Base-by-base conservation (phyloP, 1,140 invertebrate genomes). In the Drosophila biarmipes region DNA sequence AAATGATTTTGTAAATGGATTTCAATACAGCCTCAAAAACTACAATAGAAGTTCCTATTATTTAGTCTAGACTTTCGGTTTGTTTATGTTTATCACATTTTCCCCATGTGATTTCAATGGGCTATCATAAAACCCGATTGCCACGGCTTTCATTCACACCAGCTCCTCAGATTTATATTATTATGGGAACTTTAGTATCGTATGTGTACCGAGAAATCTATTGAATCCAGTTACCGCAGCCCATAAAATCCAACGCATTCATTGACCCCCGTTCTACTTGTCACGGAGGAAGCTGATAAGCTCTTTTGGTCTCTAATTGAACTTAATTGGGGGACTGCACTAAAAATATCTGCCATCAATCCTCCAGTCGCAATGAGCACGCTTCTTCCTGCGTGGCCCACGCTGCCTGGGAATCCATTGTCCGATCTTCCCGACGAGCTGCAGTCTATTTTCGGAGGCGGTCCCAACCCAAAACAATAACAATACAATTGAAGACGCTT, bases 271-370 rank as follows among this genome's bases (percentile, higher is more conserved):
- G 15, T 12, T 53, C 14, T 17, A 61, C 14, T 40, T 38, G 57
- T 34, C 35, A 29, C 34, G 17, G 27, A 64, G 63, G 34, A 66
- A 64, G 58, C 34, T 31, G 2, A 59, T 58, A 75, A 74, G 72
- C 78, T 52, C 73, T 45, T 51, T 77, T 76, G 49, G 51, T 66
- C 78, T 67, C 73, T 78, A 85, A 85, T 85, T 85, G 82, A 87
- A 64, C 82, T 78, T 80, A 85, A 85, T 85, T 85, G 81, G 63
- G 81, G 63, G 67, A 53, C 53, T 67, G 81, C 72, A 81, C 85
- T 85, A 87, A 85, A 77, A 85, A 87, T 87, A 86, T 87, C 82
- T 77, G 80, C 63, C 73, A 71, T 78, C 68, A 80, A 77, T 78
- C 34, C 59, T 35, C 42, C 61, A 38, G 55, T 42, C 34, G 49